Evolutionary conservation across 2,797 vertebrate genomes (phyloP).

Genomic region (Myripristis murdjan): DNA sequence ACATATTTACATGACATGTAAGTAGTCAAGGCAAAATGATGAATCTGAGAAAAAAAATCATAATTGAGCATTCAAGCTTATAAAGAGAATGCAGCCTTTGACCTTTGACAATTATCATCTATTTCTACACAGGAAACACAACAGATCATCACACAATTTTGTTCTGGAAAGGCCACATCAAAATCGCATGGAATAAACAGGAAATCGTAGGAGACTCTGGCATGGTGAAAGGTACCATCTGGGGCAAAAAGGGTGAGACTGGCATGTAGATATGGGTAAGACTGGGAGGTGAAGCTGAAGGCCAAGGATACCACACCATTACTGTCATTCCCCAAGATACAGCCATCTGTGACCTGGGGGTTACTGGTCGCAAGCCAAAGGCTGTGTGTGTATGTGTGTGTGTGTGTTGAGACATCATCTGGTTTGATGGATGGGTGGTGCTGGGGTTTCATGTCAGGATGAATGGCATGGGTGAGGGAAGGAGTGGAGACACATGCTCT

Average conservation of each 20-base stretch:
- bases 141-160: background rate
- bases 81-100: too few relatives aligned
- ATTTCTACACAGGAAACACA: background rate
- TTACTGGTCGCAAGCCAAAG: constrained; percentile 54
- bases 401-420: constrained; percentile 30
- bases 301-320: constrained; percentile 62
- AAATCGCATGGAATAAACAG: background rate
- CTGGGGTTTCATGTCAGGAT: constrained; percentile 26
- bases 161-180: too few relatives aligned
- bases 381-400: constrained; percentile 33
- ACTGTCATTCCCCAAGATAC: constrained; percentile 57
- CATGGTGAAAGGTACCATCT: constrained; percentile 58
- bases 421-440: constrained; percentile 35
- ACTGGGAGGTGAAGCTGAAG: constrained; percentile 46
- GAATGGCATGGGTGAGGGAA: constrained; percentile 10
- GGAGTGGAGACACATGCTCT: background rate
- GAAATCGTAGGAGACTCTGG: constrained; percentile 1
- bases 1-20: too few relatives aligned
- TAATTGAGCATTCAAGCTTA: too few relatives aligned
- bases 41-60: too few relatives aligned
- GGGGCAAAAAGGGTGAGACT: constrained; percentile 38
- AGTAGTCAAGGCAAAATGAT: too few relatives aligned
- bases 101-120: too few relatives aligned
- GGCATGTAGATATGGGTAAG: constrained; percentile 19
- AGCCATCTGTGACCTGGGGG: constrained; percentile 77